Conservation (phyloP, 2,888 invertebrate species). For the Sabellastarte sp. region DNA sequence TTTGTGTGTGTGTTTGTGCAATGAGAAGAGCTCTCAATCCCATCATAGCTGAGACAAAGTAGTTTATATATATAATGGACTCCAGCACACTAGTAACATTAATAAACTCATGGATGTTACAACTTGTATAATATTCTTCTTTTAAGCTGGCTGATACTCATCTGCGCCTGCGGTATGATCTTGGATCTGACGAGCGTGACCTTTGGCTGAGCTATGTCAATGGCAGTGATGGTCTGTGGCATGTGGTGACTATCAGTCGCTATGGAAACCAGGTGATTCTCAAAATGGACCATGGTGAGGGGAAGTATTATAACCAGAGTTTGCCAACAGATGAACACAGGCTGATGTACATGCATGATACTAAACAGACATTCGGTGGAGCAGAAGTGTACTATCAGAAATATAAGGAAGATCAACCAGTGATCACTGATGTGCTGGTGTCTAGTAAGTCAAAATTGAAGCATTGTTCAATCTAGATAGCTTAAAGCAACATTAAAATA, state of each 20-base stretch:
- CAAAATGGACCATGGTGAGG: constrained; percentile 92
- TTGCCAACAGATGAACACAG: constrained; percentile 13
- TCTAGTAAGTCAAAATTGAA: constrained; percentile 2
- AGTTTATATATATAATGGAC: no score
- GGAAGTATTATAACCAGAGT: constrained; percentile 57
- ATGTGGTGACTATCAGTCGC: constrained; percentile 84
- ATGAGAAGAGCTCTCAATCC: no score
- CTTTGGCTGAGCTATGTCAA: constrained; percentile 74
- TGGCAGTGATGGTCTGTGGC: constrained; percentile 80
- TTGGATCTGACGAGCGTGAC: constrained; percentile 74
- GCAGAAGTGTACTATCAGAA: constrained; percentile 89
- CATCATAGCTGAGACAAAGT: no score
- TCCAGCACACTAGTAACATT: no score
- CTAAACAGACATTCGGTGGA: constrained; percentile 77
- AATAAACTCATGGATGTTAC: no score
- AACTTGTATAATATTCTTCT: not conserved
- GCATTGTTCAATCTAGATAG: no score
- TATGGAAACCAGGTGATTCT: constrained; percentile 90
- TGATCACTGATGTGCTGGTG: constrained; percentile 4
- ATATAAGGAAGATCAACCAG: constrained; percentile 2
- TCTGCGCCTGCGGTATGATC: constrained; percentile 86
- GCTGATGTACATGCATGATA: constrained; percentile 10
- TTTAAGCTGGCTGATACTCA: constrained; percentile 81
- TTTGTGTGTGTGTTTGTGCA: no score
- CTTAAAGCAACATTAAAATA: no score